Percentiles rank a stretch among this genome's conserved stretches.
Conservation (phyloP, 2,888 invertebrate genomes). For the Standfussiana lucernea region DNA sequence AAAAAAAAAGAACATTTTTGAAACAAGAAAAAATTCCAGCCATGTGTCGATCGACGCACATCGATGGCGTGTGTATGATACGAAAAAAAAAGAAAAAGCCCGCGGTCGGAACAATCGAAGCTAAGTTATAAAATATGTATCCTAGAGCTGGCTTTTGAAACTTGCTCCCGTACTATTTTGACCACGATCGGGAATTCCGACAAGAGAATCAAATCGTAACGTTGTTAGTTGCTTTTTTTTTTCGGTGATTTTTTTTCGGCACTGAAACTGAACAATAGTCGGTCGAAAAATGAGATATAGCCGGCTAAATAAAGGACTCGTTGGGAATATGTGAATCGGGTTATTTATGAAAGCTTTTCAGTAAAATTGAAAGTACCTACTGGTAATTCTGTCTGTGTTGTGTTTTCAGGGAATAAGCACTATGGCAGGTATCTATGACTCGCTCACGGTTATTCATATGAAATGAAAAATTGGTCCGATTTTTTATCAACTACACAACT, state of each 20-base stretch:
- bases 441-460: neutral
- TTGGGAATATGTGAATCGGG: conserved; percentile 24
- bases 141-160: conserved; percentile 86
- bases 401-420: conserved; percentile 24
- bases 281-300: conserved; percentile 60
- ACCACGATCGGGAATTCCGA: conserved; percentile 87
- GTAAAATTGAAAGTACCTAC: conserved; percentile 41
- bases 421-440: neutral
- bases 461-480: neutral
- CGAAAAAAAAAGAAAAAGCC: conserved; percentile 77
- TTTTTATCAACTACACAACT: neutral
- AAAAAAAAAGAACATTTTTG: conserved; percentile 72
- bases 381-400: conserved; percentile 2
- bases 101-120: conserved; percentile 89
- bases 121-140: conserved; percentile 90
- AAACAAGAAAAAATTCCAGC: conserved; percentile 77
- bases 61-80: conserved; percentile 85
- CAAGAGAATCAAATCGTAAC: conserved; percentile 80
- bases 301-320: conserved; percentile 48
- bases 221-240: conserved; percentile 69
- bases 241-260: conserved; percentile 51
- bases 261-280: conserved; percentile 66
- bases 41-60: conserved; percentile 86
- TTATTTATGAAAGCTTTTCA: conserved; percentile 45
- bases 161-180: conserved; percentile 86